phyloP scores from a whole-genome alignment of 2,797 vertebrate species.

The Melanotaenia nigrans region DNA sequence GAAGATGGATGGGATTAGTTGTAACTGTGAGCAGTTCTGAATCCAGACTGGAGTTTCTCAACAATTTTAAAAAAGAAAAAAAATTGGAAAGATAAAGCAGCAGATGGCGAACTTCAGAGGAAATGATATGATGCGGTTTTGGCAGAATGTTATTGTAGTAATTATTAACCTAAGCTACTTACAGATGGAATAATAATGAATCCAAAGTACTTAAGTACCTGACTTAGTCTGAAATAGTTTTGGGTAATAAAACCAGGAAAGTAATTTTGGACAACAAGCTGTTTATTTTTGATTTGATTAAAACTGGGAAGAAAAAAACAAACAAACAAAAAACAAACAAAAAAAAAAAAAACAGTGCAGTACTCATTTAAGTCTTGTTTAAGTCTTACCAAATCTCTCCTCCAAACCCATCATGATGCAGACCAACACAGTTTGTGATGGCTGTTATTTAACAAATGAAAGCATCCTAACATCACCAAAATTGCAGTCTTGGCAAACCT shows the following conservation, averaged over 20 bases:
- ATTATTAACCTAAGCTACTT: not conserved
- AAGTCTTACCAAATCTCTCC: constrained; percentile 2
- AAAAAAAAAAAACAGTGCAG: too few relatives aligned
- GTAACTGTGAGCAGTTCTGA: not conserved
- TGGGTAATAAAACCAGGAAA: not conserved
- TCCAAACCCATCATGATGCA: constrained; percentile 1
- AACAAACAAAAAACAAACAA: too few relatives aligned
- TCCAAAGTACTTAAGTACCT: not conserved
- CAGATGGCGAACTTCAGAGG: constrained; percentile 6
- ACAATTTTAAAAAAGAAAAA: not conserved
- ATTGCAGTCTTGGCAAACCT: constrained; percentile 8
- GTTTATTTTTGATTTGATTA: constrained; percentile 11
- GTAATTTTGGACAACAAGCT: constrained; percentile 5
- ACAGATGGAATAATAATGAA: not conserved
- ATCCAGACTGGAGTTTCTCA: not conserved
- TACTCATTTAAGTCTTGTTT: not conserved
- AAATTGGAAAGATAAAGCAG: constrained; percentile 8
- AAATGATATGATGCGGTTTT: not conserved
- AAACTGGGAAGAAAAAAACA: not conserved
- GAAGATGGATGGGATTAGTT: not conserved
- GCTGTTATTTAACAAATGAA: constrained; percentile 7
- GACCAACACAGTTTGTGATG: constrained; percentile 14
- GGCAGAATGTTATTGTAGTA: not conserved
- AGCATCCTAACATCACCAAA: not conserved
- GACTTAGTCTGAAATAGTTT: not conserved